Percentiles rank a stretch among this genome's conserved stretches.
These are phyloP conservation scores for Lamellibrachia columna DNA, from an alignment of 2,888 invertebrate genomes.

Conservation along the genomic window DNA sequence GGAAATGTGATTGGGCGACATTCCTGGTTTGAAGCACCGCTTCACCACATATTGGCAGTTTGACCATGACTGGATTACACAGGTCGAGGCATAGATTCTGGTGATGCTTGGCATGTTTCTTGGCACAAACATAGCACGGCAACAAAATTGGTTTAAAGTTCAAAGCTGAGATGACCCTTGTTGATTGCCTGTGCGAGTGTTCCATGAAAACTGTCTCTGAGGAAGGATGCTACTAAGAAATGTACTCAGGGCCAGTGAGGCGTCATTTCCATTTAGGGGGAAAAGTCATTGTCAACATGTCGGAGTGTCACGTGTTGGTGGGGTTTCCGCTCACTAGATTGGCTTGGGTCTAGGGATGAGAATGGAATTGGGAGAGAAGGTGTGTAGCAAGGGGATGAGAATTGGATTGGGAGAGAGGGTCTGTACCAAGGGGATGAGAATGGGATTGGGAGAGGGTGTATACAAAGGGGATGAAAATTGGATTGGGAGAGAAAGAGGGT, in stretches of 20 bases:
- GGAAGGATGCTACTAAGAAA: constrained; percentile 12
- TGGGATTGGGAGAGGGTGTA: neutral
- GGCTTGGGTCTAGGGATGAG: neutral
- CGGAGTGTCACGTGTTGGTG: neutral
- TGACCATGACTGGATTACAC: neutral
- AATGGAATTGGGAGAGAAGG: neutral
- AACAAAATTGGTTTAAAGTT: neutral
- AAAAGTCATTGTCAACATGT: neutral
- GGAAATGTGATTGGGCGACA: too few species aligned
- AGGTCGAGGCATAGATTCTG: neutral
- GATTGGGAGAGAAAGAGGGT: neutral
- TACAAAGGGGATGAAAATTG: neutral
- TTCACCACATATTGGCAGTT: neutral
- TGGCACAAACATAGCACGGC: neutral
- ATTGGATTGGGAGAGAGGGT: neutral
- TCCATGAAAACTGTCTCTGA: neutral
- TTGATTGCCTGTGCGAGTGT: neutral
- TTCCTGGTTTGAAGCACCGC: too few species aligned
- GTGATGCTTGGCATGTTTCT: neutral
- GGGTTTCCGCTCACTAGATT: neutral
- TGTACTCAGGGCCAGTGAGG: neutral
- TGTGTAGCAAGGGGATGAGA: neutral
- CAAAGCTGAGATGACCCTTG: neutral
- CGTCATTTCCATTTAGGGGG: neutral
- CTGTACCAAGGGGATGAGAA: neutral